Conservation (phyloP, 2,797 vertebrate genomes). For the Pyrrhura leucotis region DNA sequence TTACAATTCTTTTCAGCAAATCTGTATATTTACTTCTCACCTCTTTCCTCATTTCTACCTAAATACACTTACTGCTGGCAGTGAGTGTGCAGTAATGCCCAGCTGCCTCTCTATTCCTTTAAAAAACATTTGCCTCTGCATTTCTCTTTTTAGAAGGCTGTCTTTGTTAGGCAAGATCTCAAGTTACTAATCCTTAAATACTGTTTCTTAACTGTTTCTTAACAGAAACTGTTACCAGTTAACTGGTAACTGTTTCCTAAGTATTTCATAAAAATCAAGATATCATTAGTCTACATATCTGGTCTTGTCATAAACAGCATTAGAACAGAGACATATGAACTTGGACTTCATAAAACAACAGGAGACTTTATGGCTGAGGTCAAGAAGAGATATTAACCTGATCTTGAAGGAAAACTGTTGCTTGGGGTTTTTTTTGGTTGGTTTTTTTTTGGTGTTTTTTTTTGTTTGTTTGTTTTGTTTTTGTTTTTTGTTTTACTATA, state of each 20-base stretch:
- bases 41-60: neutral
- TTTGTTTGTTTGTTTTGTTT: neutral
- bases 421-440: neutral
- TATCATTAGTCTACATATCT: neutral
- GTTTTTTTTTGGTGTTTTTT: too few relatives aligned
- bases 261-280: neutral
- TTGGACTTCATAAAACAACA: neutral
- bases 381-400: neutral
- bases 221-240: neutral
- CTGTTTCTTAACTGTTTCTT: neutral
- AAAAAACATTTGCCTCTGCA: neutral
- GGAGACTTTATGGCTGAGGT: neutral
- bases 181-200: neutral
- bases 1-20: neutral
- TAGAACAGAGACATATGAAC: neutral
- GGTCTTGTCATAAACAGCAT: neutral
- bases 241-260: neutral
- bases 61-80: neutral
- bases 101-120: neutral
- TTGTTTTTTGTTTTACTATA: neutral
- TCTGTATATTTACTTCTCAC: neutral
- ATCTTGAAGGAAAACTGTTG: neutral
- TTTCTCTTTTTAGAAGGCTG: neutral
- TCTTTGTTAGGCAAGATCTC: neutral
- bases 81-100: neutral